Percentiles rank a stretch among this genome's conserved stretches.
Conservation (phyloP, 2,797 vertebrate species). For the Iguana delicatissima region DNA sequence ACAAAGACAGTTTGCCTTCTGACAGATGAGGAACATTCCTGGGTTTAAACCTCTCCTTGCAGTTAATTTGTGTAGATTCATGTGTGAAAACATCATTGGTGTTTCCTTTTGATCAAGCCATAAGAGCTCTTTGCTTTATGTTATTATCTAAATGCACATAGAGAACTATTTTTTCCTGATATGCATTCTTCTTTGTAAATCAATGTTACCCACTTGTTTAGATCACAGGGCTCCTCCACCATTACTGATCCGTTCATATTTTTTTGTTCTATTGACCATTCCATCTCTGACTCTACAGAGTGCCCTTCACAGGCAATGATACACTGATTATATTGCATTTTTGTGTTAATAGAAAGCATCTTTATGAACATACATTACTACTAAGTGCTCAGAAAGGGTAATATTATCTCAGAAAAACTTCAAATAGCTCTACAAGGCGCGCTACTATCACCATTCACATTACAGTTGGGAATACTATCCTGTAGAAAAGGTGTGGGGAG, state of each 20-base stretch:
- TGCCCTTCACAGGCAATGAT: neutral
- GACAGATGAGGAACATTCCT: neutral
- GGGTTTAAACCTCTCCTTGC: neutral
- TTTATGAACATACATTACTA: constrained; percentile 15
- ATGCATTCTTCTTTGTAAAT: constrained; percentile 55
- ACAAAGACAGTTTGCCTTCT: neutral
- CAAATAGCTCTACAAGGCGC: neutral
- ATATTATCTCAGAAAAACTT: neutral
- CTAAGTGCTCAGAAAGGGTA: neutral
- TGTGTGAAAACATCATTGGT: too few species aligned
- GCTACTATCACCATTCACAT: neutral
- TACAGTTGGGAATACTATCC: neutral
- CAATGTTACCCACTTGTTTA: constrained; percentile 50
- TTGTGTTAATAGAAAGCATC: neutral
- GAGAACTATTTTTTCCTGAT: constrained; percentile 48
- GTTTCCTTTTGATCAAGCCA: constrained; percentile 51
- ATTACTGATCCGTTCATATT: constrained; percentile 57
- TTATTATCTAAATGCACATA: constrained; percentile 54
- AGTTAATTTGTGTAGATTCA: constrained; percentile 12
- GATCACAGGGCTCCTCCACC: constrained; percentile 56
- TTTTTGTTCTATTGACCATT: constrained; percentile 49
- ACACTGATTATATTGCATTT: neutral
- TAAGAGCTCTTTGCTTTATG: constrained; percentile 47
- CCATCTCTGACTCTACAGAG: constrained; percentile 27
- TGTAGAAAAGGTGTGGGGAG: neutral